phyloP scores from a whole-genome alignment of 2,888 invertebrate genomes.

The Dasypogon diadema region DNA sequence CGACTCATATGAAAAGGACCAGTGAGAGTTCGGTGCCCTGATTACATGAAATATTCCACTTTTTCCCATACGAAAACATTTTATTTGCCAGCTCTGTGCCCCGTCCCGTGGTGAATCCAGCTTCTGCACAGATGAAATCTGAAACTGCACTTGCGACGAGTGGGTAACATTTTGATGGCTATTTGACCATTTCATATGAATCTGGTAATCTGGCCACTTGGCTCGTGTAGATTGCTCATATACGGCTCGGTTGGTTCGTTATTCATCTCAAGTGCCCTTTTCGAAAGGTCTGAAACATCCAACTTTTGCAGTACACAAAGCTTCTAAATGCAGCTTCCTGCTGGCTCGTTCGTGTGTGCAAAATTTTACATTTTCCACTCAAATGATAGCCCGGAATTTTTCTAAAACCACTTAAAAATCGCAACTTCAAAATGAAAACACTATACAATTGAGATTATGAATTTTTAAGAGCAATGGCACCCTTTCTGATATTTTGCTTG shows the following conservation, averaged over 20 bases:
- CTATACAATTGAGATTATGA: slow-evolving; percentile 2
- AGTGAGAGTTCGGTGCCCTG: not conserved
- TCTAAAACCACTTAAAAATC: slow-evolving; percentile 38
- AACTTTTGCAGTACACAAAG: slow-evolving; percentile 27
- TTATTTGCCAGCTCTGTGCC: slow-evolving; percentile 39
- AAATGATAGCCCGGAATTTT: slow-evolving; percentile 40
- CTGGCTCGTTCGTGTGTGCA: slow-evolving; percentile 15
- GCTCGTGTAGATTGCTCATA: slow-evolving; percentile 39
- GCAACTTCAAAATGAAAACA: slow-evolving; percentile 33
- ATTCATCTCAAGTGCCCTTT: slow-evolving; percentile 39
- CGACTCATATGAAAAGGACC: not conserved
- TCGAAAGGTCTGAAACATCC: slow-evolving; percentile 16
- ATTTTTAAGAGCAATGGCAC: not conserved
- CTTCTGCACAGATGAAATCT: slow-evolving; percentile 41
- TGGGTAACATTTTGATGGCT: slow-evolving; percentile 46
- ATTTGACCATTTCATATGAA: slow-evolving; percentile 48
- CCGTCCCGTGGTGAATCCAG: slow-evolving; percentile 11
- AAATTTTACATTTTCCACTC: slow-evolving; percentile 40
- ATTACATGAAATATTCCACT: slow-evolving; percentile 45
- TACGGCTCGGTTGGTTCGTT: slow-evolving; percentile 36
- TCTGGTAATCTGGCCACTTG: slow-evolving; percentile 41
- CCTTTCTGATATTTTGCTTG: not conserved
- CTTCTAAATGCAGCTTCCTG: slow-evolving; percentile 23
- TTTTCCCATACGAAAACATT: slow-evolving; percentile 39
- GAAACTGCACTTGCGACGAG: slow-evolving; percentile 43